These are phyloP conservation scores for Drosophila multiciliata DNA, from an alignment of 2,888 invertebrate species.

Conservation along the genomic window DNA sequence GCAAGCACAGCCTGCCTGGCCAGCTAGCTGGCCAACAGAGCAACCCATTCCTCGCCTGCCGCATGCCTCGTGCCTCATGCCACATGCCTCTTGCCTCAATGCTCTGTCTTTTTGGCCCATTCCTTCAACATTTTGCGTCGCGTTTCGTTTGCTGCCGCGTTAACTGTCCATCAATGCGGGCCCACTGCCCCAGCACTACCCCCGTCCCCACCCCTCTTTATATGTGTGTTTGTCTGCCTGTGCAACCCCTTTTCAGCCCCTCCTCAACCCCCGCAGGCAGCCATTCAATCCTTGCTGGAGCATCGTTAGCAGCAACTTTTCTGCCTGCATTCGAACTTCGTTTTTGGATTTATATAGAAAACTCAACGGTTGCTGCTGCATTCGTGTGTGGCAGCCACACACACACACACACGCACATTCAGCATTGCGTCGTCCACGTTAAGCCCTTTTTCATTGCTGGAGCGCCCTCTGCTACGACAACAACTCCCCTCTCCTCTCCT, in stretches of 20 bases:
- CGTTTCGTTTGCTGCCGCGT: conserved; percentile 80
- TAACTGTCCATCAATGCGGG: conserved; percentile 81
- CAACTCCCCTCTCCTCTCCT: neutral
- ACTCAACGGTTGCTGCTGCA: conserved; percentile 43
- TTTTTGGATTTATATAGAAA: conserved; percentile 59
- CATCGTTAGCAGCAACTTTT: conserved; percentile 72
- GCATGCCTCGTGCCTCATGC: conserved; percentile 10
- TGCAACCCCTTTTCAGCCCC: conserved; percentile 65
- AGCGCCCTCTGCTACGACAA: conserved; percentile 28
- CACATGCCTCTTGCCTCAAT: neutral
- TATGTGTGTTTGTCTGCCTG: conserved; percentile 61
- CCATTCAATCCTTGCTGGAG: conserved; percentile 29
- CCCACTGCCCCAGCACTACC: conserved; percentile 28
- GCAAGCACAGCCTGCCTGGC: conserved; percentile 39
- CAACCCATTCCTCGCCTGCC: conserved; percentile 8
- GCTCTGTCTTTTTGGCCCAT: neutral
- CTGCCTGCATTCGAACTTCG: conserved; percentile 76
- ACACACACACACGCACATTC: conserved; percentile 2
- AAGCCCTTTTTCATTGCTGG: conserved; percentile 61
- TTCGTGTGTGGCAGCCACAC: conserved; percentile 10
- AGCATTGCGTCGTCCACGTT: conserved; percentile 38
- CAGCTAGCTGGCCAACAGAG: conserved; percentile 30
- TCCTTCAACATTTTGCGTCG: conserved; percentile 60
- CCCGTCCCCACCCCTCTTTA: conserved; percentile 43
- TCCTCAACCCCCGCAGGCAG: neutral